Evolutionary conservation across 2,888 invertebrate species (phyloP).

Genomic region (Camptogramma bilineatum): DNA sequence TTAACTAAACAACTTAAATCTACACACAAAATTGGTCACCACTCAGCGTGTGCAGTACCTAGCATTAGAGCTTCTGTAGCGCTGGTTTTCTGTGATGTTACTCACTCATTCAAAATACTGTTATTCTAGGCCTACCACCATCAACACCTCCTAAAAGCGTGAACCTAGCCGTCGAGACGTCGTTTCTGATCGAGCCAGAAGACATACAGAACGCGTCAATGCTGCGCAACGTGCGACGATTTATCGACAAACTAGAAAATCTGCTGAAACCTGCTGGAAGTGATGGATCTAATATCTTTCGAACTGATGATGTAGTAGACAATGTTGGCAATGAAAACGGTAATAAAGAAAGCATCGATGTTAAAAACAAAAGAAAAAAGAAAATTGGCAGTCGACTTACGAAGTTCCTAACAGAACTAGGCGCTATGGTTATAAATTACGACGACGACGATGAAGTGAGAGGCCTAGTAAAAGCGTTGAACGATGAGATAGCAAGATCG

Average conservation of each 20-base stretch:
- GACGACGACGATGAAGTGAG: conserved; percentile 25
- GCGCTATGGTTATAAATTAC: conserved; percentile 19
- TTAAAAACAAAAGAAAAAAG: neutral
- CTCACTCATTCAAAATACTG: no score
- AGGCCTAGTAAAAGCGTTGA: conserved; percentile 14
- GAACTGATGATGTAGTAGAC: neutral
- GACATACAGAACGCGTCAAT: conserved; percentile 34
- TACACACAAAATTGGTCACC: no score
- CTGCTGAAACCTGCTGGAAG: conserved; percentile 13
- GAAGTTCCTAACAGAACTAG: conserved; percentile 28
- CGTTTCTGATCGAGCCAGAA: conserved; percentile 34
- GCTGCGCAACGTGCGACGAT: conserved; percentile 21
- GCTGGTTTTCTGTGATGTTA: no score
- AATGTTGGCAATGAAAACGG: neutral
- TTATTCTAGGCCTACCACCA: conserved; percentile 7
- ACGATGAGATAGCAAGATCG: conserved; percentile 4
- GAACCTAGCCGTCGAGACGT: conserved; percentile 38
- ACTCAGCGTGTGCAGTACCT: no score
- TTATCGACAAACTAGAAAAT: conserved; percentile 31
- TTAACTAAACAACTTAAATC: no score
- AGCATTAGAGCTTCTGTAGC: no score
- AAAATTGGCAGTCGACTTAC: conserved; percentile 2
- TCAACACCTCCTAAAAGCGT: conserved; percentile 31
- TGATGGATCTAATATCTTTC: neutral
- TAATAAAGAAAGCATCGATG: neutral